These are phyloP conservation scores for Zosterops lateralis DNA, from an alignment of 2,113 vertebrate species.

Conservation along the genomic window DNA sequence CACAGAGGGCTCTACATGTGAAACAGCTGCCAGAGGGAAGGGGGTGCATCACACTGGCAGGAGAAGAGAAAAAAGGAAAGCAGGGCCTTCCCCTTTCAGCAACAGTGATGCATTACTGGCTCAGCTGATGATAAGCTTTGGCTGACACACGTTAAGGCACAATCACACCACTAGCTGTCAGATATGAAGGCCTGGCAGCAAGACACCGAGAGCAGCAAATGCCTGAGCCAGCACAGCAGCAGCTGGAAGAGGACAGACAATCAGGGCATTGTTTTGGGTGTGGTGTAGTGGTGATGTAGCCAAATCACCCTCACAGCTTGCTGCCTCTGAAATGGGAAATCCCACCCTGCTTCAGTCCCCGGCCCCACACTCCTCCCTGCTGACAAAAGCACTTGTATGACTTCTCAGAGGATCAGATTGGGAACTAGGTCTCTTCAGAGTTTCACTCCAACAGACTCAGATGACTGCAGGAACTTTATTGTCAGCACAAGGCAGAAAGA, in stretches of 20 bases:
- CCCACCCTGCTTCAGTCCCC: slow-evolving; percentile 5
- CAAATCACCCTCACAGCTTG: slow-evolving; percentile 3
- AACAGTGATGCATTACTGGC: neutral
- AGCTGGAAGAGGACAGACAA: neutral
- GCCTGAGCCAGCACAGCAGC: slow-evolving; percentile 48
- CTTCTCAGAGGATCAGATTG: neutral
- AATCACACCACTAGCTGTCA: neutral
- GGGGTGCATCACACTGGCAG: neutral
- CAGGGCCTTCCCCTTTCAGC: neutral
- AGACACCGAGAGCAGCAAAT: neutral
- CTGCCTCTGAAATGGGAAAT: slow-evolving; percentile 16
- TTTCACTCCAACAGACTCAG: neutral
- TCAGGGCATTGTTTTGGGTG: neutral
- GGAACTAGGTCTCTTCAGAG: neutral
- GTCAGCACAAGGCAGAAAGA: neutral
- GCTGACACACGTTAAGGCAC: neutral
- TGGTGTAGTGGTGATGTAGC: neutral
- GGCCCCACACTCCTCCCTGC: slow-evolving; percentile 26
- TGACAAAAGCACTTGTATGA: slow-evolving; percentile 44
- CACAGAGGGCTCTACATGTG: neutral
- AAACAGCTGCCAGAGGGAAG: neutral
- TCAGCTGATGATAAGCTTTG: neutral
- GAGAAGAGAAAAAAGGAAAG: neutral
- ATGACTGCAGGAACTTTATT: neutral
- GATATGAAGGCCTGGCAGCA: neutral